Evolutionary conservation across 2,888 invertebrate species (phyloP).

Genomic region (Panopea generosa): DNA sequence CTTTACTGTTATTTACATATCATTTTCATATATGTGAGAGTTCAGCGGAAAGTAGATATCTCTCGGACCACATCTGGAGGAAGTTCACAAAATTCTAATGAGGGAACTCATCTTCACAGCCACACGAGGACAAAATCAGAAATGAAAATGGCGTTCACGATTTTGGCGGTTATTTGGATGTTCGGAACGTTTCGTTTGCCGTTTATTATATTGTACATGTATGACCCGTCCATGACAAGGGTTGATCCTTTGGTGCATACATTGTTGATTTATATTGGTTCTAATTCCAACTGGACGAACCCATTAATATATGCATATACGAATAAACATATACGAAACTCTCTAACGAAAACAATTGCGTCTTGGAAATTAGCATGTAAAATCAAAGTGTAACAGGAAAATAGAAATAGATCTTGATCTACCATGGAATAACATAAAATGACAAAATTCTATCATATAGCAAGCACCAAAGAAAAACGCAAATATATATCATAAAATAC

Average conservation of each 20-base stretch:
- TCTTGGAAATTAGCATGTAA: background rate
- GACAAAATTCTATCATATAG: too few species aligned
- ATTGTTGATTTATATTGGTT: constrained; percentile 50
- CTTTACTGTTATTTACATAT: constrained; percentile 59
- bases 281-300: constrained; percentile 58
- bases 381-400: too few species aligned
- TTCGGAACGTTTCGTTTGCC: constrained; percentile 59
- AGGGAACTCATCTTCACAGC: background rate
- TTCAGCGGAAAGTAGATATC: constrained; percentile 2
- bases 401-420: too few species aligned
- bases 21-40: constrained; percentile 37
- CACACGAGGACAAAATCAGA: constrained; percentile 24
- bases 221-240: constrained; percentile 54
- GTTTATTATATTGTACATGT: constrained; percentile 56
- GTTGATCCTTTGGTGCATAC: constrained; percentile 54
- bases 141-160: constrained; percentile 57
- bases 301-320: constrained; percentile 61
- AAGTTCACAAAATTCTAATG: constrained; percentile 2
- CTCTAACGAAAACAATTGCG: constrained; percentile 14
- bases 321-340: constrained; percentile 48
- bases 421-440: too few species aligned
- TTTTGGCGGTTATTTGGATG: constrained; percentile 55
- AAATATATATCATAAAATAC: too few species aligned
- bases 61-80: background rate
- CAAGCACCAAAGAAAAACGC: too few species aligned